Conservation (phyloP, 2,797 vertebrate genomes). For the Onychomys arenicola region DNA sequence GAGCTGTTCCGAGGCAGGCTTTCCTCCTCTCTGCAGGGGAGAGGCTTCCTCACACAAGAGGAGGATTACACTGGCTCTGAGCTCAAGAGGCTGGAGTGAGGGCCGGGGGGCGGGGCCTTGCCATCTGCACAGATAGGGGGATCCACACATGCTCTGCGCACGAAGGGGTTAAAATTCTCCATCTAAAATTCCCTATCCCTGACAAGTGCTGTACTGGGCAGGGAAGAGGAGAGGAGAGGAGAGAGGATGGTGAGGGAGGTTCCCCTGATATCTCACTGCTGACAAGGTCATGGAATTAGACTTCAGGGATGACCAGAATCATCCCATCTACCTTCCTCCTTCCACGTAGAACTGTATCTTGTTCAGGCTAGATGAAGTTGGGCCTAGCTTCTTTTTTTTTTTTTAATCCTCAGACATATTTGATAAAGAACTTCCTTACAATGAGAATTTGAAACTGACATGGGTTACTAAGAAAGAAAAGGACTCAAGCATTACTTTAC, state of each 20-base stretch:
- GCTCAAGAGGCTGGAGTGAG: conserved; percentile 84
- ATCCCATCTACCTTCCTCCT: conserved; percentile 49
- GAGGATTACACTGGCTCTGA: conserved; percentile 85
- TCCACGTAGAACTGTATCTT: conserved; percentile 31
- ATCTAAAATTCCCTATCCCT: conserved; percentile 80
- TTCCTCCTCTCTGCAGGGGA: conserved; percentile 84
- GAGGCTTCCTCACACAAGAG: conserved; percentile 85
- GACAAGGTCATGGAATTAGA: conserved; percentile 59
- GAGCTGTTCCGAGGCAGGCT: conserved; percentile 80
- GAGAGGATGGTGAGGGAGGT: background rate
- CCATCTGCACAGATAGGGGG: conserved; percentile 84
- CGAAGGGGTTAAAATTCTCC: conserved; percentile 78
- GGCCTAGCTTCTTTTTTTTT: conserved; percentile 21
- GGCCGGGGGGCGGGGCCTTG: conserved; percentile 82
- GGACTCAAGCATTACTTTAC: conserved; percentile 64
- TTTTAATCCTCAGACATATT: conserved; percentile 46
- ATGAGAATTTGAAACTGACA: conserved; percentile 66
- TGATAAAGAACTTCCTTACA: conserved; percentile 74
- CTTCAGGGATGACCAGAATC: conserved; percentile 49
- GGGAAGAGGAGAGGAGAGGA: conserved; percentile 45
- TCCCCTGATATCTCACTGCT: conserved; percentile 36
- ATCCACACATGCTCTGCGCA: conserved; percentile 77
- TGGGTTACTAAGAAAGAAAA: conserved; percentile 72
- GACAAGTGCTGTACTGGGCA: conserved; percentile 68
- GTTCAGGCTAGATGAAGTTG: conserved; percentile 41